Base-by-base conservation (phyloP, 2,888 invertebrate genomes). In the Electrophaes corylata region DNA sequence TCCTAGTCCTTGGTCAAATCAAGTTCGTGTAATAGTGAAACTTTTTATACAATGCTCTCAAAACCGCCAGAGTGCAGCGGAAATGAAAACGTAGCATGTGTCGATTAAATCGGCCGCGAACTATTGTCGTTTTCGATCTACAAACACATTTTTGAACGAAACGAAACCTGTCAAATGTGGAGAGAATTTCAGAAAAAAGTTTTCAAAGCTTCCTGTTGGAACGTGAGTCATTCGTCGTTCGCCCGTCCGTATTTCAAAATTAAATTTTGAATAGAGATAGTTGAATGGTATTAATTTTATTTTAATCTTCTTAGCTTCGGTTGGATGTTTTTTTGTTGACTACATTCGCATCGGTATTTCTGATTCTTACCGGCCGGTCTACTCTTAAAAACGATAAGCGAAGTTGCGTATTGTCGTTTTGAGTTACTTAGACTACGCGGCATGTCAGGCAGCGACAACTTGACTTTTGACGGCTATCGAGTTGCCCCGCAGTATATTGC, bases 1-100 rank as follows among this genome's bases (percentile, higher is more conserved):
- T 65, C 65, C 3, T 47, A 77, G 73, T 80, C 73, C 81, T 69
- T 79, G 77, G 78, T 78, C 86, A 88, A 88, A 89, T 89, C 84
- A 88, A 88, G 88, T 87, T 86, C 82, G 83, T 78, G 84, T 85
- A 89, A 88, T 89, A 89, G 88, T 88, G 86, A 82, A 84, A 88
- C 81, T 84, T 88, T 89, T 87, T 88, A 84, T 76, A 77, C 80
- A 82, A 81, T 79, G 79, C 78, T 62, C 79, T 81, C 75, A 83
- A 85, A 86, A 84, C 80, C 81, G 76, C 53, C 77, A 75, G 81
- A 82, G 86, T 81, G 84, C 86, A 83, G 65, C 78, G 89, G 90
- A 90, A 90, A 90, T 90, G 89, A 82, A 58, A 83, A 77, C 70
- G 76, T 76, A 80, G 76, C 83, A 82, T 82, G 77, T 83, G 82